Conservation (phyloP, 2,113 vertebrate genomes). For the Falcunculus frontatus region DNA sequence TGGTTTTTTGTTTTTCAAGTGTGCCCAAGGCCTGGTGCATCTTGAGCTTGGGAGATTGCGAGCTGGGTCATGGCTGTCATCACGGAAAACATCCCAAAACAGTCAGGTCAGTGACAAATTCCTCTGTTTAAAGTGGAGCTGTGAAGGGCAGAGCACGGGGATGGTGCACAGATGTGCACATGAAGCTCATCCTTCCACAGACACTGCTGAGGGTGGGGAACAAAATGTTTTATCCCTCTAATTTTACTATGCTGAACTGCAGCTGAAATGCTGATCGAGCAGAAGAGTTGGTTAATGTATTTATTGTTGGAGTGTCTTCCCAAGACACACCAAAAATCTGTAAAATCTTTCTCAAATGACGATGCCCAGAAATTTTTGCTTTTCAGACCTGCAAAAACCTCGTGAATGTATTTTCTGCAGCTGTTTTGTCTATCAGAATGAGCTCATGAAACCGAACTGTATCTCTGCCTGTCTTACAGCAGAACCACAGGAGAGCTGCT, state of each 20-base stretch:
- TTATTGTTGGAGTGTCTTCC: not conserved
- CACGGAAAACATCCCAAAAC: constrained; percentile 76
- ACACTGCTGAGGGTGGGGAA: not conserved
- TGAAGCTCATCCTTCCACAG: not conserved
- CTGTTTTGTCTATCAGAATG: constrained; percentile 23
- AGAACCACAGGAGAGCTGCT: constrained; percentile 27
- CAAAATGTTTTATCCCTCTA: not conserved
- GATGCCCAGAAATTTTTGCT: not conserved
- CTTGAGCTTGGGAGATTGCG: constrained; percentile 89
- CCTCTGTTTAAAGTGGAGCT: not conserved
- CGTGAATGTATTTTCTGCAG: not conserved
- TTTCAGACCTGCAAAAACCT: not conserved
- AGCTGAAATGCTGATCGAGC: not conserved
- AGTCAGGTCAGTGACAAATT: constrained; percentile 80
- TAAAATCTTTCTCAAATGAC: not conserved
- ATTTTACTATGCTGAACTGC: not conserved
- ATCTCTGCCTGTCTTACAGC: not conserved
- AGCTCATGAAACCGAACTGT: constrained; percentile 5
- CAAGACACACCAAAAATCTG: not conserved
- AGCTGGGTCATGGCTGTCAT: constrained; percentile 86
- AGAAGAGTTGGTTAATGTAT: not conserved
- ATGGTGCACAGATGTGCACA: not conserved
- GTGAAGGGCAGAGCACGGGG: not conserved
- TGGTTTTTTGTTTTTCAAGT: constrained; percentile 66
- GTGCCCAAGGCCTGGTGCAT: constrained; percentile 86